These are phyloP conservation scores for Allacma fusca DNA, from an alignment of 2,888 invertebrate genomes.

Conservation along the genomic window DNA sequence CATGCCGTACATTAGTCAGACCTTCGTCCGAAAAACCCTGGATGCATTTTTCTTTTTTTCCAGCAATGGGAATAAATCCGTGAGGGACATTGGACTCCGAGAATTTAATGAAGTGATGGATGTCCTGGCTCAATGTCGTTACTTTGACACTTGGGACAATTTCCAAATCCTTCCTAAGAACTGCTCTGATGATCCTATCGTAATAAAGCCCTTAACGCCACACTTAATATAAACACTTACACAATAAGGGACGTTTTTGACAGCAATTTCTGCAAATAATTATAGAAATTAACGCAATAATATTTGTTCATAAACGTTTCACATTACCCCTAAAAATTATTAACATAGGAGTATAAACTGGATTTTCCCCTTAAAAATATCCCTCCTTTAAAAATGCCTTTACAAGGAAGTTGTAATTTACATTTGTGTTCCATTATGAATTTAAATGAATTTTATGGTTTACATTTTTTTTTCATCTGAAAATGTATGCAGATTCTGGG, in stretches of 20 bases:
- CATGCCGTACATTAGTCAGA: neutral
- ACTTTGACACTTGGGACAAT: conserved; percentile 5
- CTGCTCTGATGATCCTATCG: conserved; percentile 12
- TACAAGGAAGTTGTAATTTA: no score
- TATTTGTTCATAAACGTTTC: no score
- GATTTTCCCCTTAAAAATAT: neutral
- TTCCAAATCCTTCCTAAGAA: conserved; percentile 17
- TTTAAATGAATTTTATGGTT: neutral
- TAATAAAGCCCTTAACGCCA: no score
- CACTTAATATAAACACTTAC: no score
- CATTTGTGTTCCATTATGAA: neutral
- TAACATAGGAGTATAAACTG: no score
- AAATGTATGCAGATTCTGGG: no score
- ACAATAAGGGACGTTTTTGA: no score
- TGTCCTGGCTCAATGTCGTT: conserved; percentile 24
- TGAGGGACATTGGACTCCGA: conserved; percentile 19
- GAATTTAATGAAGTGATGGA: conserved; percentile 31
- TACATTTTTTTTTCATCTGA: no score
- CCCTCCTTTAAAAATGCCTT: neutral
- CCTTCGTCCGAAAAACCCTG: neutral
- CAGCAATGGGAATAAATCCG: neutral
- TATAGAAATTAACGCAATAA: no score
- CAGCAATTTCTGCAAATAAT: no score
- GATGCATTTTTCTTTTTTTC: conserved; percentile 16
- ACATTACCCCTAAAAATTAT: no score